Evolutionary conservation across 1,140 invertebrate genomes (phyloP), one percentile per base, ranked within the genome.

Genomic region (Rhyzopertha dominica): DNA sequence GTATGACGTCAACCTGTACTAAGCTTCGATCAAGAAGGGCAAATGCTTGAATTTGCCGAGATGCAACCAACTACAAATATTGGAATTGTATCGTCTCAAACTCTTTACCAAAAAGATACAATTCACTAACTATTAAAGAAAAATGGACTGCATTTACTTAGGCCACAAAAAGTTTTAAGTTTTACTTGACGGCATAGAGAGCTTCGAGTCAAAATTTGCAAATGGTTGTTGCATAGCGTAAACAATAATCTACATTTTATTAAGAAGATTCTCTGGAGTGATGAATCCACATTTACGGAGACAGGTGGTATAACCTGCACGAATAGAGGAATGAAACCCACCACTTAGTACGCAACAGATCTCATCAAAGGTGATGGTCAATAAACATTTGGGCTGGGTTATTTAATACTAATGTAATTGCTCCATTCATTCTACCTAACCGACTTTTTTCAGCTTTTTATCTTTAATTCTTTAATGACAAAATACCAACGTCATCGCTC

Each of bases 101-200:
- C n/a, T n/a, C n/a, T n/a, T n/a, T n/a, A n/a, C n/a, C n/a, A n/a
- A n/a, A 31, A 31, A 31, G 29, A 31, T 31, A 31, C 29, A 31
- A 31, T 31, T 5, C 29, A 31, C 29, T 13, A 16, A 31, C 16
- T 31, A 31, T 31, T 31, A n/a, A 31, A 16, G 29, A 31, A n/a
- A 31, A 31, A 12, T 5, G 5, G 5, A 4, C 29, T 31, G n/a
- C 29, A n/a, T n/a, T n/a, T n/a, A 31, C 4, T 31, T 31, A 31
- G 29, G 24, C 24, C 24, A 7, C 24, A 25, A 25, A 25, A 25
- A 25, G 24, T n/a, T n/a, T n/a, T n/a, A 25, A 25, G 29, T 31
- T 31, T 5, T 31, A 4, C 29, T 13, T 31, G 29, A 31, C n/a
- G 29, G 29, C 5, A 12, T 31, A 31, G n/a, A 16, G 29, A 31